Evolutionary conservation across 1,140 invertebrate genomes (phyloP).

Genomic region (Nasonia longicornis): DNA sequence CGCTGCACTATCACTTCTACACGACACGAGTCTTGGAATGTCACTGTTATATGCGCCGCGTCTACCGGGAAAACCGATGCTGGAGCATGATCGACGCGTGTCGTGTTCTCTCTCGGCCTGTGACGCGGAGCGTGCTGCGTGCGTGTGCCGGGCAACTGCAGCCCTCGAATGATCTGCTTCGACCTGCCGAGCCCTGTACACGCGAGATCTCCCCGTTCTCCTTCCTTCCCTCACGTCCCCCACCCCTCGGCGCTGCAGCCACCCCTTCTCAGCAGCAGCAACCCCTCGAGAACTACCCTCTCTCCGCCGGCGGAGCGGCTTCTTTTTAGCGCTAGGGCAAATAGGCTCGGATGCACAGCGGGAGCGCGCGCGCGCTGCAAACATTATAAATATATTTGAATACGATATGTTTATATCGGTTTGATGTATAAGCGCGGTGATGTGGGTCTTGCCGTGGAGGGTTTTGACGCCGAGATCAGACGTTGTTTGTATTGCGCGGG

Average conservation of each 20-base stretch:
- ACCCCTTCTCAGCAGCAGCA: constrained; percentile 26
- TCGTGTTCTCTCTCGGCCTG: no score
- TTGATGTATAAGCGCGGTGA: no score
- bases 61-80: no score
- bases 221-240: constrained; percentile 13
- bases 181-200: background rate
- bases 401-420: no score
- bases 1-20: no score
- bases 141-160: constrained; percentile 51
- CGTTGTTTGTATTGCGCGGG: no score
- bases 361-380: no score
- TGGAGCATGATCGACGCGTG: background rate
- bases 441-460: no score
- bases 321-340: constrained; percentile 14
- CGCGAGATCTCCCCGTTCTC: background rate
- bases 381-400: no score
- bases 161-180: constrained; percentile 62
- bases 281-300: constrained; percentile 30
- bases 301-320: background rate
- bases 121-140: background rate
- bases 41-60: no score
- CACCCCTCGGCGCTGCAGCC: constrained; percentile 25
- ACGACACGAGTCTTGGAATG: no score
- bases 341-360: background rate
- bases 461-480: no score